Base-by-base conservation (phyloP, 2,888 invertebrate species). In the Synergus gifuensis region DNA sequence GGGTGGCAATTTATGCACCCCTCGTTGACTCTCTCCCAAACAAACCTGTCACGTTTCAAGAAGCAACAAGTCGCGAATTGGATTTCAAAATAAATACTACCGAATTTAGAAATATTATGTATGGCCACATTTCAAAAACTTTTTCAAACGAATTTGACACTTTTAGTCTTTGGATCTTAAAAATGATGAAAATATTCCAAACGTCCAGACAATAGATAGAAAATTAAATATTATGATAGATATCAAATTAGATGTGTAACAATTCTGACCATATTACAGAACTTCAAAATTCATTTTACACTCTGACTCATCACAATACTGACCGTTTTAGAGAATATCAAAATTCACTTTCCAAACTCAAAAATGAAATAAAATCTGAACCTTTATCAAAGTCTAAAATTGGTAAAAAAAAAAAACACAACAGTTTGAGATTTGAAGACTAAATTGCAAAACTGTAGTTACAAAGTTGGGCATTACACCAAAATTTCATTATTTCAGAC, bases 1-100 rank as follows among this genome's bases (percentile, higher is more conserved):
- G 76, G 78, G 81, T 82, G 77, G 79, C 85, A 86, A 86, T 86
- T 85, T 86, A 86, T 86, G 86, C 86, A 86, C 86, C 86, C 86
- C 83, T 84, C 84, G 85, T 86, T 82, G 84, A 83, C 83, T 83
- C 81, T 79, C 79, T 81, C 76, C 80, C 78, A 78, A 85, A 85
- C 83, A 85, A 86, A 86, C 86, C 85, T 85, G 86, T 82, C 86
- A 85, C 83, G 84, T 85, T 83, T 84, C 83, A 79, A 77, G 80
- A 80, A 76, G 86, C 86, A 86, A 86, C 86, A 86, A 86, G 85
- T 87, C 82, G 82, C 77, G 81, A 84, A 85, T 78, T 28, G 40
- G 49, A 78, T 82, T 83, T 58, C 54, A 36, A 36, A 36, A 5
- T 36, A 36, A n/a, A 18, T 22, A 76, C 2, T 28, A 12, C 78